phyloP scores from a whole-genome alignment of 2,113 vertebrate genomes.

The Platycercus adscitus region DNA sequence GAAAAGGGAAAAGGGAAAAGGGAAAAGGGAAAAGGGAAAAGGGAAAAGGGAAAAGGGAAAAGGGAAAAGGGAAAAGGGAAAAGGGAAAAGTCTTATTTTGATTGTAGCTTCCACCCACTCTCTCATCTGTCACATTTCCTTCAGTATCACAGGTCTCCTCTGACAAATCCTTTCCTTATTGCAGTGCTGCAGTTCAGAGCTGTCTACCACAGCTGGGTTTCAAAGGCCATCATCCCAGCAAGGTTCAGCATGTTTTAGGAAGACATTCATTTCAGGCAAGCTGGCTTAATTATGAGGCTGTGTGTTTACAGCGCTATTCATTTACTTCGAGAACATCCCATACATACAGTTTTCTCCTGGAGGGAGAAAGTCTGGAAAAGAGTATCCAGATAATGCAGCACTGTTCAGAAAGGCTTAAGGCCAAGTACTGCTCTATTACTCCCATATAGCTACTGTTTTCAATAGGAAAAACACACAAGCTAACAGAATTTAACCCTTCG shows the following conservation, averaged over 20 bases:
- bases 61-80: not conserved
- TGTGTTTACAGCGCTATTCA: not conserved
- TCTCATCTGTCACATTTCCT: not conserved
- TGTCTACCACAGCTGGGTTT: not conserved
- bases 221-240: not conserved
- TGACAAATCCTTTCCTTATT: not conserved
- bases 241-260: not conserved
- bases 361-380: not conserved
- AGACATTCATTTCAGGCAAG: not conserved
- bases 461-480: not conserved
- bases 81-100: not conserved
- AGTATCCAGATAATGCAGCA: not conserved
- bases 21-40: no score
- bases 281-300: not conserved
- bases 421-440: not conserved
- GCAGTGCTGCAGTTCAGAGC: not conserved
- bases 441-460: constrained; percentile 6
- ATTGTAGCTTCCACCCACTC: not conserved
- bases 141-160: not conserved
- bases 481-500: not conserved
- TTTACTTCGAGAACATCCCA: not conserved
- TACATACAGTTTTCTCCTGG: not conserved
- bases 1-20: no score
- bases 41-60: no score
- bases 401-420: constrained; percentile 2